Base-by-base conservation (phyloP, 1,140 invertebrate species). In the Heliconius himera region DNA sequence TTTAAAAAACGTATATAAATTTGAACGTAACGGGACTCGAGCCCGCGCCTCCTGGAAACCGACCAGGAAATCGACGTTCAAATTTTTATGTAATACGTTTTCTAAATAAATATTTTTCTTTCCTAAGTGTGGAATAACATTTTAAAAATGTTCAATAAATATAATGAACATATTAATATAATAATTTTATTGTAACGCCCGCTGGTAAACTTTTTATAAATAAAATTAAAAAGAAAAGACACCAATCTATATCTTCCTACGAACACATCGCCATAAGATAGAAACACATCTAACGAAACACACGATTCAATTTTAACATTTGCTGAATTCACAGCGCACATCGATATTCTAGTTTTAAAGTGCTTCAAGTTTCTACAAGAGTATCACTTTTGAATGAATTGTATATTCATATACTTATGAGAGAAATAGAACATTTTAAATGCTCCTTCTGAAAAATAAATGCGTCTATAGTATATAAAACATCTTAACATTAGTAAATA, bases 371-470 rank as follows among this genome's bases (percentile, higher is more conserved):
- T 22, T 22, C 20, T 22, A 56, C 54, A 22, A 56, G 8, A 22
- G 54, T 56, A 56, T 56, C 20, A 56, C 8, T 56, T 22, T 56
- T 22, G 18, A 46, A 73, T 73, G 36, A 73, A 73, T 73, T 73
- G 36, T 73, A 11, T 41, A 41, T 46, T 41, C 22, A 73, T 8
- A 41, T 73, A 36, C 71, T 73, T 46, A 73, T 41, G 18, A 46
- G 71, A 22, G 36, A 8, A 73, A 73, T 1, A 73, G 26, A 73
- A 41, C 36, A 56, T 56, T n/a, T 9, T 22, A 56, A 56, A 56
- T 56, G 54, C 8, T 22, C n/a, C n/a, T 56, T 22, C 8, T 9
- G 9, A 22, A 22, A 9, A n/a, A 56, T 56, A 56, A 18, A 51
- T 51, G 18, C 3, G 1, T 51, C 5, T 51, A 56, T 56, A 22